Base-by-base conservation (phyloP, 2,113 vertebrate species). In the Lagenorhynchus albirostris region DNA sequence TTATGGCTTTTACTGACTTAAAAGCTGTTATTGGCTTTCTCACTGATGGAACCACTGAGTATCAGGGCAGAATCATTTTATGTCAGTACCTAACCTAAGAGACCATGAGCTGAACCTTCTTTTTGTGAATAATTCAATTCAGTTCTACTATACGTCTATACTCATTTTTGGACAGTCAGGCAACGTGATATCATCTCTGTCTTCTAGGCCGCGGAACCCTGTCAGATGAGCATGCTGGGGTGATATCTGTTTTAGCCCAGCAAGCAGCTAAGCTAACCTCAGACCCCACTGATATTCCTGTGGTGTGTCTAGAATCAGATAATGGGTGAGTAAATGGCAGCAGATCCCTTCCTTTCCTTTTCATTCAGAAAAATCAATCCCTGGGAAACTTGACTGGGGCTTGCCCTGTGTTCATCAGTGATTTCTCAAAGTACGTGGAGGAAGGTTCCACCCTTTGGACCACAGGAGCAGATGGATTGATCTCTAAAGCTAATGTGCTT, bases 271-370 rank as follows among this genome's bases (percentile, higher is more conserved):
- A 99, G 96, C 98, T 99, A 60, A 99, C 98, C 67, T 98, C 98
- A 10, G 99, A 99, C 98, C 99, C 99, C 0, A 99, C 99, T 1
- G 99, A 99, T 89, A 98, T 98, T 0, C 99, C 99, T 0, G 99
- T 99, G 36, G 99, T 99, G 88, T 99, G 99, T 95, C 98, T 99
- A 97, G 99, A 99, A 97, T 99, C 99, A 0, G 99, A 99, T 92
- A 99, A 98, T 0, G 99, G 99, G 99, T 99, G 98, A 99, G 99
- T 44, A 1, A 4, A 62, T 88, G 2, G 77, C 0, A 4, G 0
- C 26, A 74, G 31, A 55, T 70, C 93, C 60, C 6, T 67, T 77
- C 36, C 65, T 94, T 94, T 88, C 50, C 20, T 79, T 76, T 74
- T 93, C 38, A 23, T 63, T 86, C 17, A 79, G 60, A 60, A 91